Base-by-base conservation (phyloP, 1,140 invertebrate species). In the Aphaenogaster ashmeadi region DNA sequence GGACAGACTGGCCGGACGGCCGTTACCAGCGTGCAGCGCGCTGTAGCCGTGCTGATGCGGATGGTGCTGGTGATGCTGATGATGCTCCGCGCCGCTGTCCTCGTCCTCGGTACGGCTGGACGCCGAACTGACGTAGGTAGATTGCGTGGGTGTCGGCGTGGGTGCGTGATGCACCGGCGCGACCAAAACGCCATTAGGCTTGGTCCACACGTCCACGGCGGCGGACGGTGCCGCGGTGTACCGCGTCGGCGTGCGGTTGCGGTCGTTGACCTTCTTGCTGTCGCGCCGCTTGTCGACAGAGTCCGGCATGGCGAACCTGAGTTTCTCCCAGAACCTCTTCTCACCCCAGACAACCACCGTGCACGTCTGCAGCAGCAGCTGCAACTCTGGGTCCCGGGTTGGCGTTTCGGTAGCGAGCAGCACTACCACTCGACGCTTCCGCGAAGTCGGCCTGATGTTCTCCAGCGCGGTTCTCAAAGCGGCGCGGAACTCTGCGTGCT, bases 221-320 rank as follows among this genome's bases (percentile, higher is more conserved):
- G 87, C 86, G 67, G 88, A 75, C 1, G 96, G 96, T 7, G 96
- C 96, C 6, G 96, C 96, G 7, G 96, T 96, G 91, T 97, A 97
- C 41, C 96, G 92, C 13, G 96, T 95, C 88, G 94, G 93, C 88
- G 95, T 91, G 89, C 96, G 93, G 62, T 94, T 93, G 41, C 94
- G 93, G 50, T 94, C 88, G 74, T 90, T 89, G 71, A 88, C 91
- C 83, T 93, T 94, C 78, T 96, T 96, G 91, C 91, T 93, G 79
- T 93, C 94, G 75, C 91, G 92, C 72, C 93, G 92, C 78, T 89
- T 94, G 87, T 94, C 94, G 52, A 92, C 93, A 36, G 94, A 95
- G 84, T 98, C 98, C 33, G 98, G 98, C 97, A 99, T 97, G 79
- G 98, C 97, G 96, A 98, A 99, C 92, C 97, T 97, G 89, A 99